Conservation (phyloP, 2,113 vertebrate species). For the Pyxicephalus adspersus region DNA sequence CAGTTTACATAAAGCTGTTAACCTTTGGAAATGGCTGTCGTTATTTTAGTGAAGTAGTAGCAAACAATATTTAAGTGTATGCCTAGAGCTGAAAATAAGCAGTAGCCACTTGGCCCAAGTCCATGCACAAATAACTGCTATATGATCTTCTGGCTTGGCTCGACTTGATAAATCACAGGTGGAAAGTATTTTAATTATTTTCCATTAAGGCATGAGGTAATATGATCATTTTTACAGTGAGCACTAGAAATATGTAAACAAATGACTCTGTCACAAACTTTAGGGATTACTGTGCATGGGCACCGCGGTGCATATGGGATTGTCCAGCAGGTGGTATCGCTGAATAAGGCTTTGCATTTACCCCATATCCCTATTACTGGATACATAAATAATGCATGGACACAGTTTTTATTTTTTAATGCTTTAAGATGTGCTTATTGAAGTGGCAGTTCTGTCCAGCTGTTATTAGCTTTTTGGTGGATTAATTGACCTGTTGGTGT, state of each 20-base stretch:
- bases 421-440: too few relatives aligned
- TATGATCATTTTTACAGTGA: slow-evolving; percentile 18
- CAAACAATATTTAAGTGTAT: slow-evolving; percentile 18
- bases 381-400: too few relatives aligned
- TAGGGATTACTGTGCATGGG: not conserved
- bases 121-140: not conserved
- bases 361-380: too few relatives aligned
- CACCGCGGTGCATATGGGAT: not conserved
- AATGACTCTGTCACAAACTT: not conserved
- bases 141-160: slow-evolving; percentile 21
- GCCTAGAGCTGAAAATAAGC: slow-evolving; percentile 21
- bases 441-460: too few relatives aligned
- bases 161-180: slow-evolving; percentile 14
- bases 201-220: slow-evolving; percentile 17
- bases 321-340: slow-evolving; percentile 57
- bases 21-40: not conserved
- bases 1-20: not conserved
- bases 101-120: slow-evolving; percentile 13
- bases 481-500: too few relatives aligned
- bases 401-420: too few relatives aligned
- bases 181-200: slow-evolving; percentile 49
- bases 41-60: slow-evolving; percentile 19
- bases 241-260: slow-evolving; percentile 12
- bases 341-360: slow-evolving; percentile 11
- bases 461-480: too few relatives aligned